Base-by-base conservation (phyloP, 2,113 vertebrate genomes). In the Etheostoma spectabile region DNA sequence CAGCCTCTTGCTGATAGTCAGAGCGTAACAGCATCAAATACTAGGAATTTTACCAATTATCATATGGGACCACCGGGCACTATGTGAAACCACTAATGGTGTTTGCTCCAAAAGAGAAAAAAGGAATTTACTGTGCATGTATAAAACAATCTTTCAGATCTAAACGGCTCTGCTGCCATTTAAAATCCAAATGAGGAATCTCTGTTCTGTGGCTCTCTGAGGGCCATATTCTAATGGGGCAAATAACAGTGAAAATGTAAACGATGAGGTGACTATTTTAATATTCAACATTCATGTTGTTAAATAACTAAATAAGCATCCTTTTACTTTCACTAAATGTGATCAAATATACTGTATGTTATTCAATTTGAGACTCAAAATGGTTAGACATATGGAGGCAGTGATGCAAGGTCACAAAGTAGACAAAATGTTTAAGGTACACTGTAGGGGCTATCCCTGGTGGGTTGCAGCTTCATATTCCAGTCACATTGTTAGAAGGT, bases 41-140 rank as follows among this genome's bases (percentile, higher is more conserved):
- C 5, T 1, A 24, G 48, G 33, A 49, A 11, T 62, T 21, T 79
- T 64, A 79, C 42, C 30, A 42, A 63, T 69, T 35, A 74, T 61
- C 64, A 74, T 33, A 46, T 51, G n/a, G 59, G 57, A 67, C 49
- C 19, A 60, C 33, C 48, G 30, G 67, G 16, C 62, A 46, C 55
- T 14, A n/a, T 59, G 56, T 69, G 65, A 76, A 65, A 48, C 53
- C 48, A 8, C 60, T 72, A 67, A 79, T 80, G 49, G 62, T 15
- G 15, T 57, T 52, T 74, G 52, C 65, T 60, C 21, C 8, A 46
- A 19, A 22, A 38, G 51, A 48, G 33, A 56, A 21, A 61, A 48
- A 64, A 35, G 24, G 8, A 42, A 70, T 38, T 48, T 21, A 57
- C 56, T 14, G 12, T 30, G 11, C 35, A 18, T n/a, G n/a, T 68